phyloP scores from a whole-genome alignment of 2,113 vertebrate species.

The Labeo catla region DNA sequence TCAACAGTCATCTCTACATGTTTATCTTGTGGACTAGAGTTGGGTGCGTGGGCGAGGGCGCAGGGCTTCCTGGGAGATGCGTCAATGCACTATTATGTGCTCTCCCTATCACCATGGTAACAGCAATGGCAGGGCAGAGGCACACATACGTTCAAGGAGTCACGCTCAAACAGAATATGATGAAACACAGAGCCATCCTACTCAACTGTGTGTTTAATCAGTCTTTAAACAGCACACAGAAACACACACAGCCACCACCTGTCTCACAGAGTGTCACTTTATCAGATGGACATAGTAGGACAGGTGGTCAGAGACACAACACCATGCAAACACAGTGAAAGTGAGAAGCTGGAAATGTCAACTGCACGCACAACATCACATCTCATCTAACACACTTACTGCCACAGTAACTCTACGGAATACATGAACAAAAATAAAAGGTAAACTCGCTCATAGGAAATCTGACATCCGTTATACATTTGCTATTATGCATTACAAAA shows the following conservation, averaged over 20 bases:
- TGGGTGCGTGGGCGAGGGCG: slow-evolving; percentile 35
- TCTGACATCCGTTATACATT: neutral
- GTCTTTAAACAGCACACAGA: slow-evolving; percentile 63
- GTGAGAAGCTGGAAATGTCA: neutral
- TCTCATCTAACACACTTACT: slow-evolving; percentile 33
- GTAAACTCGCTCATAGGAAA: neutral
- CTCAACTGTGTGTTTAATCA: slow-evolving; percentile 49
- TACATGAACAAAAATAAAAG: neutral
- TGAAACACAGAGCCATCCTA: slow-evolving; percentile 65
- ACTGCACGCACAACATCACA: slow-evolving; percentile 25
- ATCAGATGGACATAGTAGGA: slow-evolving; percentile 40
- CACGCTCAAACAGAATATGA: slow-evolving; percentile 60
- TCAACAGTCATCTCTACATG: slow-evolving; percentile 35
- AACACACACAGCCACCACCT: slow-evolving; percentile 44
- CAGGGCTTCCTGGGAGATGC: slow-evolving; percentile 66
- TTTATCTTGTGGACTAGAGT: slow-evolving; percentile 31
- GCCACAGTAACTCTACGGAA: slow-evolving; percentile 30
- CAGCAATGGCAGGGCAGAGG: slow-evolving; percentile 69
- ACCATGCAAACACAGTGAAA: slow-evolving; percentile 17
- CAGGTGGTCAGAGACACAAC: slow-evolving; percentile 34
- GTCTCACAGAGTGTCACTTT: slow-evolving; percentile 46
- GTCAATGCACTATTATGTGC: slow-evolving; percentile 66
- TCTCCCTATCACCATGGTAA: slow-evolving; percentile 82
- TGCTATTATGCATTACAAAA: neutral
- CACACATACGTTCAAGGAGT: slow-evolving; percentile 43